A percentile compares a stretch with the other conserved stretches of the same genome.
Conservation (phyloP, 2,888 invertebrate species). For the Xestia ashworthii region DNA sequence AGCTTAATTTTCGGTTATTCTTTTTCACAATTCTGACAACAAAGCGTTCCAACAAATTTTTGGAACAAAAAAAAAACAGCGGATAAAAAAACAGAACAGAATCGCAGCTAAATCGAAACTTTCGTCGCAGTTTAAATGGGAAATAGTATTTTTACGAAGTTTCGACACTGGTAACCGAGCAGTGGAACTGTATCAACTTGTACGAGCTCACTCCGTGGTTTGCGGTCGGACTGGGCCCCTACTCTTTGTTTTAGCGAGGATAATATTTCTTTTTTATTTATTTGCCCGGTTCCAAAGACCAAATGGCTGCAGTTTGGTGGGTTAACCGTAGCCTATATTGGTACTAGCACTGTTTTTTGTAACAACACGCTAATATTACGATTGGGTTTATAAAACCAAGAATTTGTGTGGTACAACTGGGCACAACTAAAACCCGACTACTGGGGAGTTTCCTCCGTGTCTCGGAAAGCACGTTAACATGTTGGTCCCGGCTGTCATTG, state of each 20-base stretch:
- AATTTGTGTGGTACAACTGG: no score
- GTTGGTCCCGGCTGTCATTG: no score
- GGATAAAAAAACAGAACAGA: constrained; percentile 9
- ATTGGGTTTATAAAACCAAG: background rate
- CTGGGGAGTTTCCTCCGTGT: no score
- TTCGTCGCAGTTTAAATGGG: constrained; percentile 62
- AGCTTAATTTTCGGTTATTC: background rate
- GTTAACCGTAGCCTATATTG: background rate
- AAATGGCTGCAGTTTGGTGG: background rate
- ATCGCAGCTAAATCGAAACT: constrained; percentile 53
- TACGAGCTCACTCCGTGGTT: constrained; percentile 63
- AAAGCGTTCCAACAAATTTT: constrained; percentile 33
- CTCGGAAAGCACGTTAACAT: no score
- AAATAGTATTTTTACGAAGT: constrained; percentile 69
- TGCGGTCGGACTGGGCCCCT: constrained; percentile 55
- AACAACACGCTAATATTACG: background rate
- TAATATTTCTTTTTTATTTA: constrained; percentile 16
- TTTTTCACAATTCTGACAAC: constrained; percentile 3
- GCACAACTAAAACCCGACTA: no score
- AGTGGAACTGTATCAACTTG: constrained; percentile 66
- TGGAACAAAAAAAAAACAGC: constrained; percentile 5
- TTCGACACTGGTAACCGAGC: constrained; percentile 61
- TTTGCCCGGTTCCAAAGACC: background rate
- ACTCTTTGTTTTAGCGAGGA: constrained; percentile 44
- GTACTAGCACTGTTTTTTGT: background rate